phyloP scores from a whole-genome alignment of 2,797 vertebrate species.

The Anguilla marmorata region DNA sequence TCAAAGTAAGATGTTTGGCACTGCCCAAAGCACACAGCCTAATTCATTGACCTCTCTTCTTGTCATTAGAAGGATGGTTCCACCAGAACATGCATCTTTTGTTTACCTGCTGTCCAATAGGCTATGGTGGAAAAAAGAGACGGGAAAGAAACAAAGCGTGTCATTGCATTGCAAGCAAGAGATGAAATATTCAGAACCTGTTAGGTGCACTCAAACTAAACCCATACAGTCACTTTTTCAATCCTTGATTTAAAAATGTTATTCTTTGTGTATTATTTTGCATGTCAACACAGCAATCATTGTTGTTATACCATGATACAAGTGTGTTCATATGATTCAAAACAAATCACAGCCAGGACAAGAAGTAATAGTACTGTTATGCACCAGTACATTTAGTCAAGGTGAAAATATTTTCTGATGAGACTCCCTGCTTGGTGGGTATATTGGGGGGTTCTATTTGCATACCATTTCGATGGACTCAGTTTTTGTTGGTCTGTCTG shows the following conservation, averaged over 20 bases:
- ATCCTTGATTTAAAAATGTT: too few species aligned
- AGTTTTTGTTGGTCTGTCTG: too few species aligned
- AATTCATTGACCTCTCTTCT: neutral
- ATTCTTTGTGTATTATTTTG: neutral
- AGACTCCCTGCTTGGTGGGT: too few species aligned
- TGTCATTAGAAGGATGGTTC: neutral
- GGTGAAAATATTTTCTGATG: too few species aligned
- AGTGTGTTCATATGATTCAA: neutral
- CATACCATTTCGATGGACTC: too few species aligned
- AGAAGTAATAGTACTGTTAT: neutral
- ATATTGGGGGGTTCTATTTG: too few species aligned
- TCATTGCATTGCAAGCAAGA: neutral
- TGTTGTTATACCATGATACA: neutral
- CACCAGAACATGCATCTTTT: neutral
- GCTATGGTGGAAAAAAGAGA: neutral
- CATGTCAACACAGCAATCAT: neutral
- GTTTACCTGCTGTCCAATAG: neutral
- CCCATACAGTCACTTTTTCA: neutral
- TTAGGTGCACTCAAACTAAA: neutral
- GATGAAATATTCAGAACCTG: neutral
- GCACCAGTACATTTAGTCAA: neutral
- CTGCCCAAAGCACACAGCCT: neutral
- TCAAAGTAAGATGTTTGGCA: neutral
- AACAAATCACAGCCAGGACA: neutral
- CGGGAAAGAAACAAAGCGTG: neutral